These are phyloP conservation scores for Eupsittula cactorum DNA, from an alignment of 2,113 vertebrate genomes.

Conservation along the genomic window DNA sequence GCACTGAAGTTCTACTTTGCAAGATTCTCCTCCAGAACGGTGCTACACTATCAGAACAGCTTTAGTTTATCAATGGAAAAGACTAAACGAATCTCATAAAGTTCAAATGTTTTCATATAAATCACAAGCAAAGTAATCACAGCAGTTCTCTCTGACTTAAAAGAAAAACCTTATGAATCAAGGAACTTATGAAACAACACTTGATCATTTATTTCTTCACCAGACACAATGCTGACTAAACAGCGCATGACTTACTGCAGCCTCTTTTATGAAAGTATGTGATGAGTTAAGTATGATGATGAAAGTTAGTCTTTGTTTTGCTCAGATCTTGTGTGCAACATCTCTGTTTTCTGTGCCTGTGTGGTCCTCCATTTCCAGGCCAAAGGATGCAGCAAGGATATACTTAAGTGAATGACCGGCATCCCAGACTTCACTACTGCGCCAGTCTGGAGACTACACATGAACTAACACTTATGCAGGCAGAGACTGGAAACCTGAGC, in stretches of 20 bases:
- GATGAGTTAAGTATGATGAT: neutral
- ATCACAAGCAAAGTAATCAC: neutral
- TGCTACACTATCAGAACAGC: neutral
- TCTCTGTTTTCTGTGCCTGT: neutral
- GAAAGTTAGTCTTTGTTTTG: neutral
- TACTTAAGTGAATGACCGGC: neutral
- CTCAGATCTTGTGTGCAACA: neutral
- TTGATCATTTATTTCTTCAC: neutral
- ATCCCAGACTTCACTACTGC: neutral
- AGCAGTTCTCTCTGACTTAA: neutral
- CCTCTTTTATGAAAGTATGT: neutral
- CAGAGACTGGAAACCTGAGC: neutral
- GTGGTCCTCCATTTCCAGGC: neutral
- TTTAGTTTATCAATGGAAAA: neutral
- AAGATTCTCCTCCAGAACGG: neutral
- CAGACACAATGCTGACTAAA: neutral
- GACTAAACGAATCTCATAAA: neutral
- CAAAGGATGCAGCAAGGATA: neutral
- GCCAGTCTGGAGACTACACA: neutral
- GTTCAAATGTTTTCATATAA: neutral
- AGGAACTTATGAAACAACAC: neutral
- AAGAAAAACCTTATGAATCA: neutral
- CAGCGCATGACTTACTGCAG: neutral
- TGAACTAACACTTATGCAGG: neutral
- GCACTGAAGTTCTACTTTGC: neutral